A percentile compares a stretch with the other conserved stretches of the same genome.
Conservation (phyloP, 2,888 invertebrate species). For the Leucoma salicis region DNA sequence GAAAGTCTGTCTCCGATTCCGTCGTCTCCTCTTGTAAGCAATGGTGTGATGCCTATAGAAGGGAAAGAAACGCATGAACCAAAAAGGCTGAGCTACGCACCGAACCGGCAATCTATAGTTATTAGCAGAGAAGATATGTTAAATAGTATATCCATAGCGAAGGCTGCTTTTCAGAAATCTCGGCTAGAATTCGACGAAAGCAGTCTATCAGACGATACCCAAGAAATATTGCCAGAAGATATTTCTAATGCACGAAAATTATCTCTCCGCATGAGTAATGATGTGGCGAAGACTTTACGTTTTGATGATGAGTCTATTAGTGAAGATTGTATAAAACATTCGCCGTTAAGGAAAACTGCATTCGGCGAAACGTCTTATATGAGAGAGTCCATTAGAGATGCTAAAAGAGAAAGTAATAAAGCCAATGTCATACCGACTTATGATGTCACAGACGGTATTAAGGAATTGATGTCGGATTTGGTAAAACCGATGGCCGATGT, state of each 20-base stretch:
- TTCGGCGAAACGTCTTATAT: conserved; percentile 52
- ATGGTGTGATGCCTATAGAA: conserved; percentile 13
- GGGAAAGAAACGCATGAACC: conserved; percentile 30
- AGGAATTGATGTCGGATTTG: conserved; percentile 64
- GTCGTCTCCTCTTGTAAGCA: neutral
- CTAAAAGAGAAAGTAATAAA: conserved; percentile 23
- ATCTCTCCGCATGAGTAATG: conserved; percentile 43
- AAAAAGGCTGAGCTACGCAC: conserved; percentile 39
- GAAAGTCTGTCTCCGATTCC: neutral
- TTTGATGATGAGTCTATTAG: conserved; percentile 59
- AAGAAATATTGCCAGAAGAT: conserved; percentile 20
- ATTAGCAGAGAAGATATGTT: conserved; percentile 57
- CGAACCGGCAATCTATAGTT: conserved; percentile 47
- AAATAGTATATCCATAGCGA: conserved; percentile 60
- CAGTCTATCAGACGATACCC: conserved; percentile 38
- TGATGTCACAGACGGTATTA: conserved; percentile 57
- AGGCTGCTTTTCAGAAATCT: conserved; percentile 51
- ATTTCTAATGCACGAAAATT: conserved; percentile 18
- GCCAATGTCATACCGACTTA: conserved; percentile 61
- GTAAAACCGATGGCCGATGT: conserved; percentile 60
- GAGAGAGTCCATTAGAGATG: conserved; percentile 28
- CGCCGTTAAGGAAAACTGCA: conserved; percentile 56
- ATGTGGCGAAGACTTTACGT: conserved; percentile 63
- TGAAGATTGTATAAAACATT: conserved; percentile 33
- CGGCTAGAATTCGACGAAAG: conserved; percentile 44